Evolutionary conservation across 2,113 vertebrate genomes (phyloP), one percentile per base, ranked within the genome.

Genomic region (Carettochelys insculpta): DNA sequence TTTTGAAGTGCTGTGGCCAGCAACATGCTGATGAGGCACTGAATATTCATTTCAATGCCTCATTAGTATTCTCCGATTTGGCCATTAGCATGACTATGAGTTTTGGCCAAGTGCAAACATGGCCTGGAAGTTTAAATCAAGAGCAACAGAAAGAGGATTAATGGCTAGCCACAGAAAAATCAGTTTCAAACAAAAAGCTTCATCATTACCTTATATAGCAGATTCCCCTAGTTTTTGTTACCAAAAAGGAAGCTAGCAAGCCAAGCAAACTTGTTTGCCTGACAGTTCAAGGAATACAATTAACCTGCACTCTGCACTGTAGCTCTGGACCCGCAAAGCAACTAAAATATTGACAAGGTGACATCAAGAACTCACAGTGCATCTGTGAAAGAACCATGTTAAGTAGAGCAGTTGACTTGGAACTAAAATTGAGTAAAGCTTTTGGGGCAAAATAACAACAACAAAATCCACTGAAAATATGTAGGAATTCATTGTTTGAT

Each of bases 401-500:
- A 97, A 95, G 95, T 82, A 94, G 92, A 94, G 85, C 85, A 94
- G 89, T 94, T 94, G 95, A 94, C 92, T 95, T 92, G 81, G 86
- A 96, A 93, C 87, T 95, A 88, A 93, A 96, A 92, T 2, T 24
- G 85, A 83, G 54, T 31, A 82, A 65, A 41, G 81, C 65, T 92
- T 92, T 94, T 85, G 90, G 90, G 76, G 89, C 92, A 90, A 93
- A 96, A 97, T n/a, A n/a, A n/a, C n/a, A n/a, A n/a, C n/a, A n/a
- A n/a, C n/a, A 94, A 92, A 58, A 58, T 71, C 90, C 89, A 89
- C 83, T 92, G 90, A 87, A 95, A 83, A 24, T 89, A 93, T 92
- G 95, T 96, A 94, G 94, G 95, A 94, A 96, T 96, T 95, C 92
- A 96, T 95, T 96, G 92, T 95, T 95, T 88, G 91, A 6, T 50